Evolutionary conservation across 2,888 invertebrate species (phyloP), one percentile per base, ranked within the genome.

Genomic region (Tholera decimalis): DNA sequence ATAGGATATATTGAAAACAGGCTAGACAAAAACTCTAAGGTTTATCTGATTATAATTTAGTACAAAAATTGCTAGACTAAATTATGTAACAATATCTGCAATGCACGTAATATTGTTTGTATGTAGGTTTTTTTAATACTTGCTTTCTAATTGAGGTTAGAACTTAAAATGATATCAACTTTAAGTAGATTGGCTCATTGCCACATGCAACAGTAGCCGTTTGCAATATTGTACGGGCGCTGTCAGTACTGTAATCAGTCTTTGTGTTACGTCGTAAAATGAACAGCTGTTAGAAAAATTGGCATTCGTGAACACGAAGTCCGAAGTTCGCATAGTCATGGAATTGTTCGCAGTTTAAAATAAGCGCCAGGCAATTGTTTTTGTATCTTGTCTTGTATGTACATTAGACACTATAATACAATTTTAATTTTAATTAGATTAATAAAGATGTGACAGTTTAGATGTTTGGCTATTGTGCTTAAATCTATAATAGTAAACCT

Each of bases 101-200:
- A 41, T 11, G 39, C 20, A 41, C 15, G 6, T 35, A 15, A 20
- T 20, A 22, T 41, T 41, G 20, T 20, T 41, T 41, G 1, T 26
- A 8, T 11, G 30, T 13, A 37, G 9, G 13, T 30, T 44, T 28
- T 35, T 37, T 30, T 9, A 28, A 15, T 47, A 9, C 15, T 28
- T n/a, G 18, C 15, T 43, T 47, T 41, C 37, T n/a, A 0, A 20
- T 28, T 11, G 43, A 44, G 33, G 44, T 55, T 26, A 44, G 7
- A 24, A 47, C 20, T 68, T 15, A 33, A 43, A 68, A 41, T 67
- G 49, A 41, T 66, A 59, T 51, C 37, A 66, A 47, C 20, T 59
- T 47, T n/a, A 46, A 56, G 51, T 44, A 35, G 20, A 50, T 77
- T 73, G 73, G 63, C 77, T 58, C 11, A 3, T n/a, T 20, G 72